Conservation (phyloP, 2,888 invertebrate genomes). For the Latheticus oryzae region DNA sequence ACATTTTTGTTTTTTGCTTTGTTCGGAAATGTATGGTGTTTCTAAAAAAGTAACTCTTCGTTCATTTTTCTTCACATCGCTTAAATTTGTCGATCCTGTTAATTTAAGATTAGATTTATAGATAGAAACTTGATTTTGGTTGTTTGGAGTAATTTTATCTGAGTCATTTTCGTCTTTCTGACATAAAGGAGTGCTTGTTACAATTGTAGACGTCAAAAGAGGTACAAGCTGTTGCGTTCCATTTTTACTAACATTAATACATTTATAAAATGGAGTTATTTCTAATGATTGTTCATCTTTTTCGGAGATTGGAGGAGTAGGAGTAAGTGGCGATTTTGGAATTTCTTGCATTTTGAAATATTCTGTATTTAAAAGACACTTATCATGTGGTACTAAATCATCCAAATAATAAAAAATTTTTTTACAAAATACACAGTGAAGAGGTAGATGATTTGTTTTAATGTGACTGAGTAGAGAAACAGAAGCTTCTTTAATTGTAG, state of each 20-base stretch:
- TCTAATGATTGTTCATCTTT: slow-evolving; percentile 9
- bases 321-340: slow-evolving; percentile 40
- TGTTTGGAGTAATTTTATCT: slow-evolving; percentile 52
- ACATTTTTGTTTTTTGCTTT: slow-evolving; percentile 10
- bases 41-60: slow-evolving; percentile 58
- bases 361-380: slow-evolving; percentile 49
- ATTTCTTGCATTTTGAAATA: slow-evolving; percentile 33
- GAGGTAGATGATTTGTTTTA: slow-evolving; percentile 54
- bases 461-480: slow-evolving; percentile 53
- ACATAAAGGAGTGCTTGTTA: slow-evolving; percentile 58
- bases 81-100: slow-evolving; percentile 26
- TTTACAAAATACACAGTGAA: slow-evolving; percentile 57
- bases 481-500: slow-evolving; percentile 45
- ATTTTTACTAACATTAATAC: background rate
- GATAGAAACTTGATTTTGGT: slow-evolving; percentile 36
- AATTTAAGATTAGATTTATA: slow-evolving; percentile 36
- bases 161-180: slow-evolving; percentile 44
- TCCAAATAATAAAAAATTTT: slow-evolving; percentile 50
- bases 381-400: slow-evolving; percentile 51
- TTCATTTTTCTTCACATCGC: slow-evolving; percentile 41
- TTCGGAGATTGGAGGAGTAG: slow-evolving; percentile 26
- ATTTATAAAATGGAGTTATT: slow-evolving; percentile 31
- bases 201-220: slow-evolving; percentile 29
- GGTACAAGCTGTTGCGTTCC: slow-evolving; percentile 27
- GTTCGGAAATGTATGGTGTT: slow-evolving; percentile 43